These are phyloP conservation scores for Druon quercuslanigerum DNA, from an alignment of 1,140 invertebrate species.

Conservation along the genomic window DNA sequence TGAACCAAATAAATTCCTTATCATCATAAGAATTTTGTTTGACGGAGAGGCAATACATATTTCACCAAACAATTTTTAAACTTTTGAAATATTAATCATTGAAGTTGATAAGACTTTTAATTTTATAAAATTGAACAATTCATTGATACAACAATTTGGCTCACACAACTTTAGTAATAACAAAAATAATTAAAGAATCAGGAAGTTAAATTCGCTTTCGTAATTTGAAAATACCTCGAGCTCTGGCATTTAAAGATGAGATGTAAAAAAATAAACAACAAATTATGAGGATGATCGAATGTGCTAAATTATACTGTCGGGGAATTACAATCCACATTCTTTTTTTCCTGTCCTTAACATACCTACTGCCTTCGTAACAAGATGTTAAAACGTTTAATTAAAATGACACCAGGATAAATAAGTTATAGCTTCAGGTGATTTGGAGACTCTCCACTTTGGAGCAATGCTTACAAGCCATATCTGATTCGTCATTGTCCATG, in stretches of 20 bases:
- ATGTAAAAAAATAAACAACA: neutral
- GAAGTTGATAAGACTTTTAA: too few relatives aligned
- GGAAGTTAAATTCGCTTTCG: neutral
- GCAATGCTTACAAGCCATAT: constrained; percentile 6
- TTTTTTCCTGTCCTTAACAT: constrained; percentile 3
- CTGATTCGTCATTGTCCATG: constrained; percentile 13
- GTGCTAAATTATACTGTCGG: neutral
- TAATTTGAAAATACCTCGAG: constrained; percentile 17
- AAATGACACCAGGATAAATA: constrained; percentile 9
- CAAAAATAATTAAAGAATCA: neutral
- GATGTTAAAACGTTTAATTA: constrained; percentile 21
- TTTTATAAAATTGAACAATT: too few relatives aligned
- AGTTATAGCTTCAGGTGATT: neutral
- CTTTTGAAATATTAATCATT: too few relatives aligned
- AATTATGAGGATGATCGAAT: constrained; percentile 3
- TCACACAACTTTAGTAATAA: neutral
- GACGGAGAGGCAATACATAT: too few relatives aligned
- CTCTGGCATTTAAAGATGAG: constrained; percentile 3
- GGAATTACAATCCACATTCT: constrained; percentile 16
- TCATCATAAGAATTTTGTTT: too few relatives aligned
- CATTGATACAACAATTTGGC: too few relatives aligned
- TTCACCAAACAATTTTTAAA: too few relatives aligned
- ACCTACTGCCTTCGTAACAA: constrained; percentile 1
- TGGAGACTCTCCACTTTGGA: neutral
- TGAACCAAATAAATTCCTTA: too few relatives aligned